Evolutionary conservation across 2,797 vertebrate species (phyloP).

Genomic region (Hylomyscus alleni): DNA sequence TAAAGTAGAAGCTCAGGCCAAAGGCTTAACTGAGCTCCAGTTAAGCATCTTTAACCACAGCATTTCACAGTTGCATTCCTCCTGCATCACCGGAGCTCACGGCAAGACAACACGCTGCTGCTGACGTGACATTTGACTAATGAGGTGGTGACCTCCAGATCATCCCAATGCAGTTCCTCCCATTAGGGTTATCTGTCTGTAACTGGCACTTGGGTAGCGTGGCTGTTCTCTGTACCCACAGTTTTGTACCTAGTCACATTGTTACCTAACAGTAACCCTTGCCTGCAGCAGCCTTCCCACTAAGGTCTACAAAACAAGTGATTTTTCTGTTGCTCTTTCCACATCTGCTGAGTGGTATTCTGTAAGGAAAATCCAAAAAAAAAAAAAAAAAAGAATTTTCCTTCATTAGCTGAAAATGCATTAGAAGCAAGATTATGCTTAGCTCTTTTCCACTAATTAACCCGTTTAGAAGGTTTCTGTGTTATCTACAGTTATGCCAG

Average conservation of each 20-base stretch:
- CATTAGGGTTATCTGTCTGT: background rate
- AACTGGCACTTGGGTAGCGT: background rate
- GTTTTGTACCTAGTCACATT: background rate
- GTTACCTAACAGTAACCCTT: background rate
- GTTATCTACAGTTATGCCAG: background rate
- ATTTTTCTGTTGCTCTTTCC: conserved; percentile 5
- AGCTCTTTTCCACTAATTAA: conserved; percentile 37
- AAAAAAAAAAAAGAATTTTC: too few relatives aligned
- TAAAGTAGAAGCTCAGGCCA: conserved; percentile 28
- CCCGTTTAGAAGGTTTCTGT: background rate
- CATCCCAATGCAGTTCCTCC: background rate
- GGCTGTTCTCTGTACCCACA: background rate
- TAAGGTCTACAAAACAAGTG: conserved; percentile 22
- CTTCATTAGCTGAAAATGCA: background rate
- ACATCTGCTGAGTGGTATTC: background rate
- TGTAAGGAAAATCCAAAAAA: too few relatives aligned
- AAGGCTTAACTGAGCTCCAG: conserved; percentile 40
- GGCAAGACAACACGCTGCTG: background rate
- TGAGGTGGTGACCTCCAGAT: background rate
- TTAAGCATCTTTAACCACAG: conserved; percentile 27
- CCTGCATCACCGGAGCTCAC: background rate
- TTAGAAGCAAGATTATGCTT: background rate
- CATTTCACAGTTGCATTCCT: conserved; percentile 17
- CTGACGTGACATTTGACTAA: background rate
- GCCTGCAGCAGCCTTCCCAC: background rate